phyloP scores from a whole-genome alignment of 1,140 invertebrate genomes.

The Hylaeus volcanicus region DNA sequence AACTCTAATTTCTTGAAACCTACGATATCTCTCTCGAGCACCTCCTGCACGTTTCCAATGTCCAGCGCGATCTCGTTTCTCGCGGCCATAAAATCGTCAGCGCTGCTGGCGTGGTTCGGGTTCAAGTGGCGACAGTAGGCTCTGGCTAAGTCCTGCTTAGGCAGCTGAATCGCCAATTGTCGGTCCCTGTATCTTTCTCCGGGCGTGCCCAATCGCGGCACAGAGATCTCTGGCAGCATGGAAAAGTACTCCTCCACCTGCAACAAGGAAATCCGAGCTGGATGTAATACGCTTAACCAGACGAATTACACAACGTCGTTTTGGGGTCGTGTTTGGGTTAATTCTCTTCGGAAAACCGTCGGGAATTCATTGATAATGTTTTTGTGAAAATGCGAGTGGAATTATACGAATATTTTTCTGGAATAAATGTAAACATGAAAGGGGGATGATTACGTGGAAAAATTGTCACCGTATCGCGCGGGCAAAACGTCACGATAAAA shows the following conservation, averaged over 20 bases:
- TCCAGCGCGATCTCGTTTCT: slow-evolving; percentile 97
- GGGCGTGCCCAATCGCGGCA: slow-evolving; percentile 87
- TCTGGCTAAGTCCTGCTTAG: slow-evolving; percentile 95
- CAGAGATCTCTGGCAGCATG: slow-evolving; percentile 87
- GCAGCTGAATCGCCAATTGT: slow-evolving; percentile 93
- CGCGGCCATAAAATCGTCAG: slow-evolving; percentile 92
- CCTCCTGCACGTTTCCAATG: slow-evolving; percentile 89
- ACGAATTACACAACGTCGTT: no score
- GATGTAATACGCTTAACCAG: not conserved
- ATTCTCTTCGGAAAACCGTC: no score
- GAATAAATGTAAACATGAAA: no score
- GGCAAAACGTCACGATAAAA: slow-evolving; percentile 10
- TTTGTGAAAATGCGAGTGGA: no score
- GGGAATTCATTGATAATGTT: no score
- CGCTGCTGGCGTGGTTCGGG: slow-evolving; percentile 87
- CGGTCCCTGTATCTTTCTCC: slow-evolving; percentile 90
- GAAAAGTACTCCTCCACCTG: slow-evolving; percentile 86
- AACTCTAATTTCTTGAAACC: slow-evolving; percentile 59
- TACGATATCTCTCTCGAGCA: slow-evolving; percentile 78
- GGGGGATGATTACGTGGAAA: no score
- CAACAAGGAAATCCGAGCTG: not conserved
- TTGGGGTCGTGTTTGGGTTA: no score
- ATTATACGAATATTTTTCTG: no score
- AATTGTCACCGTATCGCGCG: no score
- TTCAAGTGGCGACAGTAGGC: slow-evolving; percentile 94